Evolutionary conservation across 2,888 invertebrate species (phyloP).

Genomic region (Drosophila anomalata): DNA sequence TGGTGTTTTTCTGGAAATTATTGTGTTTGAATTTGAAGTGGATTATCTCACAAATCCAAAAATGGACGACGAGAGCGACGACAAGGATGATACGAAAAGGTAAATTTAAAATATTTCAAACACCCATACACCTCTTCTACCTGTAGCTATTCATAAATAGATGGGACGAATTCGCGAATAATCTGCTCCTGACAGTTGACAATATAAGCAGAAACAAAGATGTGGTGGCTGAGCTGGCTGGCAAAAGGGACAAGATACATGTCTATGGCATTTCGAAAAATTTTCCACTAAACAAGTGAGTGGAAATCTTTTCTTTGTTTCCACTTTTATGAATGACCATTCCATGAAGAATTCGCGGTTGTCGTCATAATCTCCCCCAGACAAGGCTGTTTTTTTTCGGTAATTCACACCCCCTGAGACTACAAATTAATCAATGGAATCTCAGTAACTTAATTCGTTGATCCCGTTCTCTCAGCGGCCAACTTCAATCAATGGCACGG

Average conservation of each 20-base stretch:
- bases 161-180: conserved; percentile 17
- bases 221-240: conserved; percentile 1
- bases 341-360: conserved; percentile 8
- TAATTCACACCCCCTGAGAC: conserved; percentile 21
- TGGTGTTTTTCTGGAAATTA: conserved; percentile 7
- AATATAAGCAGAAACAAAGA: conserved; percentile 21
- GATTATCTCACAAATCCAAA: conserved; percentile 71
- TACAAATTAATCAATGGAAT: conserved; percentile 7
- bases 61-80: conserved; percentile 93
- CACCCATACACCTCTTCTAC: conserved; percentile 10
- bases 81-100: conserved; percentile 94
- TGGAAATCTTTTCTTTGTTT: conserved; percentile 33
- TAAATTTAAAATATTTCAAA: conserved; percentile 80
- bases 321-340: conserved; percentile 25
- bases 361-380: conserved; percentile 24
- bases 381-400: neutral
- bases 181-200: conserved; percentile 68
- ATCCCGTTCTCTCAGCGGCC: conserved; percentile 7
- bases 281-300: conserved; percentile 33
- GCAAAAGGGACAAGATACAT: conserved; percentile 8
- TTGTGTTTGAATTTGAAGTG: conserved; percentile 42
- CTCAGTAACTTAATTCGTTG: conserved; percentile 9
- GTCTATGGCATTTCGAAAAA: conserved; percentile 27
- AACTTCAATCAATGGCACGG: conserved; percentile 16
- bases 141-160: conserved; percentile 41